Evolutionary conservation across 2,113 vertebrate species (phyloP), one percentile per base, ranked within the genome.

Genomic region (Caranx melampygus): DNA sequence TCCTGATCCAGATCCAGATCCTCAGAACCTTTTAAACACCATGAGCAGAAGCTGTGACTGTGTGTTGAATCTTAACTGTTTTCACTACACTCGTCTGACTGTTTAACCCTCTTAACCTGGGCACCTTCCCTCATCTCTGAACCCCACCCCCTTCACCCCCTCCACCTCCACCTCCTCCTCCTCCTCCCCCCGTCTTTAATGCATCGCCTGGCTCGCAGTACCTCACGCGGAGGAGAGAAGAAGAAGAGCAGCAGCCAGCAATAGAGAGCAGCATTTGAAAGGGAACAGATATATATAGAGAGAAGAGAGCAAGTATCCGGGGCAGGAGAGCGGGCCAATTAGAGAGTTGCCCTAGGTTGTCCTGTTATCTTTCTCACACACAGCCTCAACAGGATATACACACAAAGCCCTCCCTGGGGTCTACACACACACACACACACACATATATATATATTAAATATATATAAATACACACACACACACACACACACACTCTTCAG

Each of bases 301-400:
- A 75, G 77, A 58, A 65, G 67, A 54, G 64, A 81, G 82, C 20
- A 40, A 78, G 79, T 52, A 89, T 88, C 78, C 81, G 2, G 87
- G 85, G 89, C 79, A 86, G 51, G 61, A 89, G 86, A 9, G 67
- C 6, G 52, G 87, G 88, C 91, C 91, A 92, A 92, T 92, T 89
- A 92, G 82, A 92, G 83, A 75, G 72, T 20, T 54, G 88, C 91
- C 86, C 80, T 69, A 49, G 87, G 88, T 89, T 16, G 83, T 88
- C 77, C 80, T 84, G 82, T 91, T 92, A 92, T 92, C 91, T 89
- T 72, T 34, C 80, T 85, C 85, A 47, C 85, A 88, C 81, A 89
- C 90, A 84, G 66, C 70, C 81, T 82, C 54, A 78, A 73, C 85
- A 79, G 85, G 79, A 90, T 78, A 42, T 70, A 82, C 79, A 81